These are phyloP conservation scores for Gymnoscopelus braueri DNA, from an alignment of 2,797 vertebrate genomes.

Conservation along the genomic window DNA sequence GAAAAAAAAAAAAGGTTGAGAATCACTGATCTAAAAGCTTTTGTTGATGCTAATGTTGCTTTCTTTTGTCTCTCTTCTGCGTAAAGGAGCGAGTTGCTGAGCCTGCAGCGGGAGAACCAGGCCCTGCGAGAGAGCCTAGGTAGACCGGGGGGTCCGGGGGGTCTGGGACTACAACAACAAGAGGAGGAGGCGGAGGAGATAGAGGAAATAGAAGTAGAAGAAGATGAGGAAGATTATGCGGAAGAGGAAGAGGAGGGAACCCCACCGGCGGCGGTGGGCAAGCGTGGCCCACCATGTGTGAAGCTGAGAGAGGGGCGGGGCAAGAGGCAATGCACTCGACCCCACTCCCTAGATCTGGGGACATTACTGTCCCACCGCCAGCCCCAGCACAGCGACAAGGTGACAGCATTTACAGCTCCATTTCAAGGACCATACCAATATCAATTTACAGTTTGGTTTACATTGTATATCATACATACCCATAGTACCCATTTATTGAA, in stretches of 20 bases:
- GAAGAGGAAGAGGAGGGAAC: constrained; percentile 58
- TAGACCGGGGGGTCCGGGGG: constrained; percentile 44
- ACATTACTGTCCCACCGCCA: constrained; percentile 49
- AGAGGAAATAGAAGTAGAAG: constrained; percentile 68
- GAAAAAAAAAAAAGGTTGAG: too few species aligned
- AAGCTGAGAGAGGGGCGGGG: constrained; percentile 61
- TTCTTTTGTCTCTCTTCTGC: not conserved
- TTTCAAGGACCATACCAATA: too few species aligned
- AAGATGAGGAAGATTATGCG: constrained; percentile 42
- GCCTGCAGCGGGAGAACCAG: constrained; percentile 84
- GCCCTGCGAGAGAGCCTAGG: constrained; percentile 71
- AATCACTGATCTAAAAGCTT: too few species aligned
- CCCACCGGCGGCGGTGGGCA: constrained; percentile 45
- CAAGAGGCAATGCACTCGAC: constrained; percentile 75
- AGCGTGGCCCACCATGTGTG: constrained; percentile 67
- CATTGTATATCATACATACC: not conserved
- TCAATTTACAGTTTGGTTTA: not conserved
- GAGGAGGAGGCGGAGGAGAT: constrained; percentile 58
- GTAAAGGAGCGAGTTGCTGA: constrained; percentile 83
- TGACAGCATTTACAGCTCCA: constrained; percentile 22
- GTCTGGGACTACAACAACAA: constrained; percentile 9
- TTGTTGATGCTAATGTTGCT: not conserved
- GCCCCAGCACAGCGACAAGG: constrained; percentile 47
- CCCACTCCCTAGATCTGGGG: constrained; percentile 65
- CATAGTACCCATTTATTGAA: too few species aligned